These are phyloP conservation scores for Delia radicum DNA, from an alignment of 1,140 invertebrate genomes.

Conservation along the genomic window DNA sequence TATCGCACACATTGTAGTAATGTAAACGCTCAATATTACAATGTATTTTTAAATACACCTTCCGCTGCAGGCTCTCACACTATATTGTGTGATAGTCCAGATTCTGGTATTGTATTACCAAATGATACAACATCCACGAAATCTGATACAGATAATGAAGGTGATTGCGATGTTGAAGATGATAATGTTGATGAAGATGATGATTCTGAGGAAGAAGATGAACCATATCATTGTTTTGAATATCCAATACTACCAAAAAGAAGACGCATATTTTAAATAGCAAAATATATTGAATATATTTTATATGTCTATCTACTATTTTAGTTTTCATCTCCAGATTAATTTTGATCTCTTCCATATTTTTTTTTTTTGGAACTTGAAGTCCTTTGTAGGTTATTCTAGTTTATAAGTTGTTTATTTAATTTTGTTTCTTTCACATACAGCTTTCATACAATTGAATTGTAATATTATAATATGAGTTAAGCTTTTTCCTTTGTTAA, in stretches of 20 bases:
- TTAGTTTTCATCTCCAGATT: neutral
- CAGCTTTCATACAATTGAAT: neutral
- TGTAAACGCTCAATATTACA: neutral
- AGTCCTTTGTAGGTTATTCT: neutral
- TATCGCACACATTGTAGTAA: constrained; percentile 23
- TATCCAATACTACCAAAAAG: constrained; percentile 20
- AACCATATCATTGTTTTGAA: neutral
- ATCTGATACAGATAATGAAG: constrained; percentile 24
- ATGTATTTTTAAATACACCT: constrained; percentile 5
- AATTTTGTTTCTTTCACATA: neutral
- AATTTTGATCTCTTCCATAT: neutral
- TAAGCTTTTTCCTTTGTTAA: neutral
- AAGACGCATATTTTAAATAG: constrained; percentile 2
- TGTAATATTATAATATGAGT: neutral
- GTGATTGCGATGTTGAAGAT: neutral
- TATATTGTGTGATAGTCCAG: constrained; percentile 28
- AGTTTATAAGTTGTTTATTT: neutral
- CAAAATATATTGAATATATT: neutral
- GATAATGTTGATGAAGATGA: neutral
- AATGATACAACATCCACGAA: constrained; percentile 26
- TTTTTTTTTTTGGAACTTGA: neutral
- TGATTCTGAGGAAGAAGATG: constrained; percentile 6
- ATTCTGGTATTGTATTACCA: constrained; percentile 29
- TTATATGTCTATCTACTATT: neutral
- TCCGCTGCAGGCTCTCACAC: neutral